Evolutionary conservation across 2,797 vertebrate species (phyloP), one percentile per base, ranked within the genome.

Genomic region (Gymnopithys bicolor): DNA sequence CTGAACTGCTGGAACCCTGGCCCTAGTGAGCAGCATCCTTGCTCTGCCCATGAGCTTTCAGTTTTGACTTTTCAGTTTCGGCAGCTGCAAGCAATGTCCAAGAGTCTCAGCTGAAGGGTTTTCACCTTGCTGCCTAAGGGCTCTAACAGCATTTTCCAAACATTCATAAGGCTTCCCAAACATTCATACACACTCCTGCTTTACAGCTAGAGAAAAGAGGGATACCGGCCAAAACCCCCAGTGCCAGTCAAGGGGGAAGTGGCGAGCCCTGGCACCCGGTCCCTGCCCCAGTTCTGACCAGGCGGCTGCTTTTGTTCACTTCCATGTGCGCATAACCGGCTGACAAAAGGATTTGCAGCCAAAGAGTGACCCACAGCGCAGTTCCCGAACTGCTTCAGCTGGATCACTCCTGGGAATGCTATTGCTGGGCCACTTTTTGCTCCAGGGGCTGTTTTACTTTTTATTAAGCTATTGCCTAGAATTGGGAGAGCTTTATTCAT

Each of bases 321-420:
- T 69, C 87, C 84, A 88, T 86, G 81, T 52, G 70, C 58, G 81
- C 10, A 0, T 58, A 88, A 91, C 84, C 10, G 12, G 73, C 79
- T 95, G 91, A 96, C 82, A 94, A 92, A 95, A 56, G 95, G 89
- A 93, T 94, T 81, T 41, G 45, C 56, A 95, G 81, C 85, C 89
- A 80, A 84, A 88, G 77, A 95, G 90, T 94, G 92, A 91, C 86
- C 95, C 67, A 82, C 73, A 56, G 88, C 25, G 78, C 90, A 80
- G 87, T 45, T 95, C 93, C 76, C 8, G 1, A 87, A 87, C 71
- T 66, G 95, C 94, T 94, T 91, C 75, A 68, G 84, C 92, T 41
- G 77, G 85, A 79, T 95, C 69, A 21, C 74, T 90, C 73, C 43
- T 3, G 55, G 48, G 67, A 90, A 82, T 22, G 9, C 32, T 33